Percentiles rank a stretch among this genome's conserved stretches.
phyloP scores from a whole-genome alignment of 92 coral and sea anemone genomes.

The Porites divaricata region DNA sequence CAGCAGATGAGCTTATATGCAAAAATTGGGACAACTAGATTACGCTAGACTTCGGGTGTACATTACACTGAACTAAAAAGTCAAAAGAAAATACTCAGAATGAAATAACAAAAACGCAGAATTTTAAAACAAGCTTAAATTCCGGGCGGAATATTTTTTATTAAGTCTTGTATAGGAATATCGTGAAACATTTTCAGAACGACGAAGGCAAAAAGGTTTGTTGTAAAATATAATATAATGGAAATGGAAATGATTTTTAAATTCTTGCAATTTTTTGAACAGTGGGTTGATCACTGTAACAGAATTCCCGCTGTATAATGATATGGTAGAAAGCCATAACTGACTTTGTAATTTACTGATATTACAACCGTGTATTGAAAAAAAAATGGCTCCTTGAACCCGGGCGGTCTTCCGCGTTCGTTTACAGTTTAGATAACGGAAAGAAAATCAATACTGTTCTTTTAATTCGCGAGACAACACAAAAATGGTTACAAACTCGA shows the following conservation, averaged over 20 bases:
- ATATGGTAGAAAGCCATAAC: slow-evolving; percentile 2
- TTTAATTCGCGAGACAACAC: slow-evolving; percentile 30
- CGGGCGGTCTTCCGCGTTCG: slow-evolving; percentile 59
- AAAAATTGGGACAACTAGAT: neutral
- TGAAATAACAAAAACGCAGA: neutral
- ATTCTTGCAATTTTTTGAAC: slow-evolving; percentile 21
- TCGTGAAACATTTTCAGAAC: neutral
- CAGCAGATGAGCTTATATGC: neutral
- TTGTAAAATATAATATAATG: slow-evolving; percentile 5
- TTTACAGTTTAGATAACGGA: slow-evolving; percentile 55
- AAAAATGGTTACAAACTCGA: slow-evolving; percentile 29
- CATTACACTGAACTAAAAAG: neutral
- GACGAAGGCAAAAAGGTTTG: neutral
- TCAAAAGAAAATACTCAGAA: neutral
- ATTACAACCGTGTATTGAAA: slow-evolving; percentile 26
- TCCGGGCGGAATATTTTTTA: slow-evolving; percentile 14
- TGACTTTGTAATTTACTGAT: slow-evolving; percentile 32
- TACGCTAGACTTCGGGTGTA: neutral
- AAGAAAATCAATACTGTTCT: slow-evolving; percentile 36
- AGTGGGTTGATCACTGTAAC: slow-evolving; percentile 4
- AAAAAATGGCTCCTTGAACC: slow-evolving; percentile 34
- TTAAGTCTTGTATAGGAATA: neutral
- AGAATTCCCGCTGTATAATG: slow-evolving; percentile 25
- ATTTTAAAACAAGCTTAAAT: neutral
- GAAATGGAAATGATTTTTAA: slow-evolving; percentile 5